Evolutionary conservation across 2,113 vertebrate genomes (phyloP).

Genomic region (Gadus chalcogrammus): DNA sequence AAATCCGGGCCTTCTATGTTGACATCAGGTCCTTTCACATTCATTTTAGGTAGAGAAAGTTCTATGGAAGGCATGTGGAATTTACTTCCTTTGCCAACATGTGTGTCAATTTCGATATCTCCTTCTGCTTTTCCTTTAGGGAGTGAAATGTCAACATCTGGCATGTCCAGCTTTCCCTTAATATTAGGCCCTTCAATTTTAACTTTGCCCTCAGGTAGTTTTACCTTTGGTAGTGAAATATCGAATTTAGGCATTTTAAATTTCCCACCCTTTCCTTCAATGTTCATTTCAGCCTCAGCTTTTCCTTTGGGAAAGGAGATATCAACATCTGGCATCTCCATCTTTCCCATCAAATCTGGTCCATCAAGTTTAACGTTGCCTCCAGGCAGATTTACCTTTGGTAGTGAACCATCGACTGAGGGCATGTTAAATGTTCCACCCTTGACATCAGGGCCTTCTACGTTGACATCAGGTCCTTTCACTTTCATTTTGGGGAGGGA

Average conservation of each 20-base stretch:
- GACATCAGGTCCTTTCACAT: conserved; percentile 19
- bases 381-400: conserved; percentile 33
- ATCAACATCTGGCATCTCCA: conserved; percentile 30
- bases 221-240: conserved; percentile 52
- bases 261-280: conserved; percentile 29
- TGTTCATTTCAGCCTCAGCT: not conserved
- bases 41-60: conserved; percentile 54
- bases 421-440: conserved; percentile 36
- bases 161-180: conserved; percentile 38
- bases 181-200: conserved; percentile 20
- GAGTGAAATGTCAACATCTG: conserved; percentile 16
- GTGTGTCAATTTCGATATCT: conserved; percentile 29
- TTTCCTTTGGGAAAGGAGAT: conserved; percentile 58
- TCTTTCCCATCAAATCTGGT: conserved; percentile 16
- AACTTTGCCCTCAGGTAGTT: conserved; percentile 12
- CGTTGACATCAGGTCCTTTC: conserved; percentile 4
- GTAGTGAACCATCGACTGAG: conserved; percentile 38
- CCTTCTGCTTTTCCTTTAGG: conserved; percentile 22
- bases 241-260: conserved; percentile 43
- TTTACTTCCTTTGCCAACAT: conserved; percentile 33
- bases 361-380: conserved; percentile 28
- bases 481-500: conserved; percentile 49
- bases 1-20: conserved; percentile 21
- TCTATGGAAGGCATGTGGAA: conserved; percentile 52
- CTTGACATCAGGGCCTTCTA: conserved; percentile 31